These are phyloP conservation scores for Diaperis boleti DNA, from an alignment of 2,888 invertebrate species.

Conservation along the genomic window DNA sequence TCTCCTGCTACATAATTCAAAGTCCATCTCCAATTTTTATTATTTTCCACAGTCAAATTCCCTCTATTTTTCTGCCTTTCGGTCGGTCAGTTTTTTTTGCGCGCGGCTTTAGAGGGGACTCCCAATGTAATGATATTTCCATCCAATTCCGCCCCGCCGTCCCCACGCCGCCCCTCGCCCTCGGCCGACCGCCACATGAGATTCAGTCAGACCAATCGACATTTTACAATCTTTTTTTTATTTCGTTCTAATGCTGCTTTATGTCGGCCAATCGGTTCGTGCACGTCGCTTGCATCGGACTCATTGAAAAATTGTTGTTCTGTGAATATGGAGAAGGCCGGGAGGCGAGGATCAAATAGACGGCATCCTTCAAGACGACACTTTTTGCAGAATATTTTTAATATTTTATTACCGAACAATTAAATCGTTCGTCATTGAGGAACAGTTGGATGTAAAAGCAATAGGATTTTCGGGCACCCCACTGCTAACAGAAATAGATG, in stretches of 20 bases:
- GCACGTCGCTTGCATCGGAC: conserved; percentile 45
- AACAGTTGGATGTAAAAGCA: no score
- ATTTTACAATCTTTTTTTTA: conserved; percentile 56
- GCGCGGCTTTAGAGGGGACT: conserved; percentile 63
- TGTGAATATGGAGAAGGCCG: conserved; percentile 44
- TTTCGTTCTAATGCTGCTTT: conserved; percentile 51
- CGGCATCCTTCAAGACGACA: no score
- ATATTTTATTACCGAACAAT: no score
- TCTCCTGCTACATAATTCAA: conserved; percentile 67
- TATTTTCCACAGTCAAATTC: conserved; percentile 68
- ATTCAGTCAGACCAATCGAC: conserved; percentile 55
- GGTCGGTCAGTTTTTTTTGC: conserved; percentile 64
- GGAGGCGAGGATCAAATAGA: background rate
- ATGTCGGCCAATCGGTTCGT: conserved; percentile 54
- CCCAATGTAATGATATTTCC: conserved; percentile 67
- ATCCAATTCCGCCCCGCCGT: conserved; percentile 62
- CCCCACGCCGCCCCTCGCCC: conserved; percentile 54
- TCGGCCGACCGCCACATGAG: conserved; percentile 54
- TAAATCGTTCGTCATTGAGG: no score
- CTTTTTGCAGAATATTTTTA: no score
- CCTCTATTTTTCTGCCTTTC: conserved; percentile 68
- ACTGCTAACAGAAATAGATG: no score
- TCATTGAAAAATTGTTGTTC: conserved; percentile 44
- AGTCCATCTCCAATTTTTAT: conserved; percentile 69
- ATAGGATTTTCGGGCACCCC: no score